Percentiles rank a stretch among this genome's conserved stretches.
phyloP scores from a whole-genome alignment of 2,797 vertebrate genomes.

The Lacerta bilineata region DNA sequence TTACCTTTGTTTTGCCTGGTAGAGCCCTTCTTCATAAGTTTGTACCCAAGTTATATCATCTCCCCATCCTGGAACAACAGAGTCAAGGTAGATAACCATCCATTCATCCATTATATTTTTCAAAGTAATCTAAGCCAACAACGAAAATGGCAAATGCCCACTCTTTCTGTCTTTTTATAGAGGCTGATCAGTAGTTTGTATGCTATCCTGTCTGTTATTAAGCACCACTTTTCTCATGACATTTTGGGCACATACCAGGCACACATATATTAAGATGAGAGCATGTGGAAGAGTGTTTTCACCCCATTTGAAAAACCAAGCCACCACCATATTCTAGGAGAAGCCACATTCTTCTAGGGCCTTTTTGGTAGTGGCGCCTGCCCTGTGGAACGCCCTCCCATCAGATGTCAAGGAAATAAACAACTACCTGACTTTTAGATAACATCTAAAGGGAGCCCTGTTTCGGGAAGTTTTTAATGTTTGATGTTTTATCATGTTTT shows the following conservation, averaged over 20 bases:
- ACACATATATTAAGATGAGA: neutral
- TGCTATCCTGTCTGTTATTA: neutral
- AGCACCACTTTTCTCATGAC: neutral
- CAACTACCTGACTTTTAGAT: too few species aligned
- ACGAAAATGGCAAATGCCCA: neutral
- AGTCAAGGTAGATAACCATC: constrained; percentile 5
- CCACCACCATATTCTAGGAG: neutral
- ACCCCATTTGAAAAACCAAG: too few species aligned
- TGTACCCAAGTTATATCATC: constrained; percentile 85
- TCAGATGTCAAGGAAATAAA: too few species aligned
- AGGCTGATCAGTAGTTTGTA: neutral
- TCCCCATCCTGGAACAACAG: constrained; percentile 85
- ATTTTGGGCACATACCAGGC: neutral
- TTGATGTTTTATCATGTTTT: too few species aligned
- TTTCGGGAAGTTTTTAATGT: too few species aligned
- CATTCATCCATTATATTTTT: constrained; percentile 19
- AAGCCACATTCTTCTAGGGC: neutral
- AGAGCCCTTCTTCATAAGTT: constrained; percentile 87
- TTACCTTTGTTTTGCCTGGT: constrained; percentile 83
- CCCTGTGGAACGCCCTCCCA: too few species aligned
- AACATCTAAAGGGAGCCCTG: too few species aligned
- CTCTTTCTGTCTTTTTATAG: neutral
- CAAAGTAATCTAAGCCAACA: neutral
- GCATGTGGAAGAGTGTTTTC: neutral
- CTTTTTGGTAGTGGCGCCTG: too few species aligned